Evolutionary conservation across 2,113 vertebrate species (phyloP).

Genomic region (Recurvirostra avosetta): DNA sequence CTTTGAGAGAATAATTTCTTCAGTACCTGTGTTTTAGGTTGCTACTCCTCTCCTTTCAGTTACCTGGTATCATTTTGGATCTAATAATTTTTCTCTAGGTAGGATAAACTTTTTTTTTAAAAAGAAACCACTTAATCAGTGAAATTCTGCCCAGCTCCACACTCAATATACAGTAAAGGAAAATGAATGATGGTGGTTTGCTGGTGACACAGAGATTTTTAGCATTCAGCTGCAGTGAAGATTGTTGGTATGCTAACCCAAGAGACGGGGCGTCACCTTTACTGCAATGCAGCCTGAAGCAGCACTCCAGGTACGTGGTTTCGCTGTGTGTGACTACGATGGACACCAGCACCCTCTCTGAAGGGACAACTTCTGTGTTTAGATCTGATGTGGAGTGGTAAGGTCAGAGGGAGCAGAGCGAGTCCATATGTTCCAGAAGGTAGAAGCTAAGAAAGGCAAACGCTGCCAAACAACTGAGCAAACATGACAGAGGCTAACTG

Average conservation of each 20-base stretch:
- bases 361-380: background rate
- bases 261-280: background rate
- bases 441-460: background rate
- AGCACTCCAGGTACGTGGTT: background rate
- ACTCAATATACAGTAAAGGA: background rate
- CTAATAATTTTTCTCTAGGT: background rate
- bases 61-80: background rate
- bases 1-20: background rate
- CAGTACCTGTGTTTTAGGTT: background rate
- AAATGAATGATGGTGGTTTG: background rate
- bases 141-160: background rate
- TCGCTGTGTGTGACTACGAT: background rate
- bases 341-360: background rate
- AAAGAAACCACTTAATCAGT: background rate
- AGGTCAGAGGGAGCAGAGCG: background rate
- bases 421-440: background rate
- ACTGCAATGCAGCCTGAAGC: background rate
- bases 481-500: background rate
- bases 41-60: background rate
- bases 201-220: background rate
- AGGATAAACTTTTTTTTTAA: background rate
- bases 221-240: background rate
- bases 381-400: background rate
- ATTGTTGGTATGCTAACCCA: background rate
- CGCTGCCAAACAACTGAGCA: background rate